Conservation (phyloP, 2,797 vertebrate species). For the Halcyon badia region DNA sequence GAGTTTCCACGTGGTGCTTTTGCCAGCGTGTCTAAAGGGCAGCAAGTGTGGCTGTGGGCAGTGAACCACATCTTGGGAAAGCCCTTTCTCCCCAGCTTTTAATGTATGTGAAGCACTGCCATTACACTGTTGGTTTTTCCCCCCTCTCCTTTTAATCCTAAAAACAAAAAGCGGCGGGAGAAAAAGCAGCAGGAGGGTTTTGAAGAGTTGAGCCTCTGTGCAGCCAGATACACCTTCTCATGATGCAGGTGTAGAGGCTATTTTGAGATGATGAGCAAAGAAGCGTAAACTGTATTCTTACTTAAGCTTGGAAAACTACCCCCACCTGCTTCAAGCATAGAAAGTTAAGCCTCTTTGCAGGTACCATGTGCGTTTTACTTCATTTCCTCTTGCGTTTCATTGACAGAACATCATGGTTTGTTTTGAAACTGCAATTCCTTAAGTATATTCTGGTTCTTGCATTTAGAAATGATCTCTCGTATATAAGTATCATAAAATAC, state of each 20-base stretch:
- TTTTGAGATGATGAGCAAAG: not conserved
- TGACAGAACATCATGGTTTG: not conserved
- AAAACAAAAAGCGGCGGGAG: not conserved
- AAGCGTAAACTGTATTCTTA: not conserved
- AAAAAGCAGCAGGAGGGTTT: not conserved
- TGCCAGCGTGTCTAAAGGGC: fast-evolving
- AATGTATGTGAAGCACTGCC: not conserved
- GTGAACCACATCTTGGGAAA: not conserved
- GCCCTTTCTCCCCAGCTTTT: not conserved
- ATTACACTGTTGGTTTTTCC: not conserved
- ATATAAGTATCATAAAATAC: not conserved
- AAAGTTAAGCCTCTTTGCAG: not conserved
- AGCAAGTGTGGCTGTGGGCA: not conserved
- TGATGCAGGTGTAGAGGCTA: not conserved
- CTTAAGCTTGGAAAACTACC: not conserved
- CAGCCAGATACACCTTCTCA: not conserved
- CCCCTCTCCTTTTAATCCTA: not conserved
- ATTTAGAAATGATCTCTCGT: not conserved
- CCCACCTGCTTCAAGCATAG: not conserved
- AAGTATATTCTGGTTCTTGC: not conserved
- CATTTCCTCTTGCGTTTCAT: not conserved
- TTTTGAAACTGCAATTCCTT: slow-evolving; percentile 1
- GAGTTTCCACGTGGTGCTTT: not conserved
- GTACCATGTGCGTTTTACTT: not conserved
- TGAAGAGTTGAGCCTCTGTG: not conserved